A percentile compares a stretch with the other conserved stretches of the same genome.
These are phyloP conservation scores for Leguminivora glycinivorella DNA, from an alignment of 1,140 invertebrate species.

Conservation along the genomic window DNA sequence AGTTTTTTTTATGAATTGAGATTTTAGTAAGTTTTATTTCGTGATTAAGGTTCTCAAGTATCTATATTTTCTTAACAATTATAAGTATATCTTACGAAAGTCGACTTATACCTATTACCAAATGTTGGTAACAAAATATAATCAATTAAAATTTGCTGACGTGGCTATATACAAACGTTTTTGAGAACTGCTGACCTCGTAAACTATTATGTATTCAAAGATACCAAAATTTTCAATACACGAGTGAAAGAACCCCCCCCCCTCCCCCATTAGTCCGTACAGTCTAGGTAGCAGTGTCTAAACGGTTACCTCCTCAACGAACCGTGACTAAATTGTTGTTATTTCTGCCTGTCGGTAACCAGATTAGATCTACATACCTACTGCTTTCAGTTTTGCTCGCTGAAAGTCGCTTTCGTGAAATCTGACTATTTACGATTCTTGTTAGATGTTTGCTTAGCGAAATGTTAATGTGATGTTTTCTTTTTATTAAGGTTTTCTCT, in stretches of 20 bases:
- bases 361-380: slow-evolving; percentile 1
- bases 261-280: neutral
- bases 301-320: neutral
- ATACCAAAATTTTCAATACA: neutral
- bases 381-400: slow-evolving; percentile 24
- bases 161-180: too few species aligned
- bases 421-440: neutral
- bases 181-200: too few species aligned
- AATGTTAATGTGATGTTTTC: neutral
- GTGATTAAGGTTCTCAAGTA: too few species aligned
- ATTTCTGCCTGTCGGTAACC: neutral
- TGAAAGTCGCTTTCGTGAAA: slow-evolving; percentile 21
- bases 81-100: too few species aligned
- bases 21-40: too few species aligned
- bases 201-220: too few species aligned
- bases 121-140: too few species aligned
- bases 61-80: too few species aligned
- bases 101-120: too few species aligned
- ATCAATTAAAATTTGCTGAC: too few species aligned
- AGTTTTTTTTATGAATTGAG: too few species aligned
- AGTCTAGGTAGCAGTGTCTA: neutral
- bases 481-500: neutral
- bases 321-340: slow-evolving; percentile 24
- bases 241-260: neutral
- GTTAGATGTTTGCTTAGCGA: neutral